These are phyloP conservation scores for Conops quadrifasciatus DNA, from an alignment of 2,888 invertebrate genomes.

Conservation along the genomic window DNA sequence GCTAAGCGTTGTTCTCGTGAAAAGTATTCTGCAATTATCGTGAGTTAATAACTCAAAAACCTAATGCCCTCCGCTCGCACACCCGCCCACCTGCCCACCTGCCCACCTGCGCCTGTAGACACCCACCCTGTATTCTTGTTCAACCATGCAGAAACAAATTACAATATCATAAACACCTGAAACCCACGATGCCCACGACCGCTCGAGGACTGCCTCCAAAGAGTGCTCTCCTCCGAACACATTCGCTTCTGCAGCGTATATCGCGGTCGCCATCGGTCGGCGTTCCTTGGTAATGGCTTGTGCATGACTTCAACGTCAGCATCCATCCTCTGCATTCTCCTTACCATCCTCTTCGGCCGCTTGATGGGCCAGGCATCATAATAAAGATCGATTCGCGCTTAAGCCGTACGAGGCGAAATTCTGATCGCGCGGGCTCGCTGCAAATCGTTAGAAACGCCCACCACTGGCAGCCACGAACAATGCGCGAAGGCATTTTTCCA, in stretches of 20 bases:
- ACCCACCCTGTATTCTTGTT: not conserved
- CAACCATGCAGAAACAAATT: slow-evolving; percentile 3
- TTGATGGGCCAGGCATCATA: slow-evolving; percentile 41
- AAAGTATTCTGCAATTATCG: not conserved
- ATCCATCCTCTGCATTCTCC: slow-evolving; percentile 6
- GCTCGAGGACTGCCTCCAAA: no score
- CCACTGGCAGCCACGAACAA: slow-evolving; percentile 36
- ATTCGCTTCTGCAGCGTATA: not conserved
- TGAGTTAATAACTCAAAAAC: no score
- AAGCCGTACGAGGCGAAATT: slow-evolving; percentile 40
- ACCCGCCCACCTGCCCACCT: not conserved
- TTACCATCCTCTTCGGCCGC: not conserved
- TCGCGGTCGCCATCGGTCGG: not conserved
- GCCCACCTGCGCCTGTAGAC: not conserved
- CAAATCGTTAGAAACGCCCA: slow-evolving; percentile 62
- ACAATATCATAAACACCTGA: slow-evolving; percentile 29
- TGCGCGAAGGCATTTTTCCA: slow-evolving; percentile 50
- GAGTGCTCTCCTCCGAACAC: not conserved
- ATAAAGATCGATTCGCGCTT: slow-evolving; percentile 59
- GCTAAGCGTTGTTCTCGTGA: not conserved
- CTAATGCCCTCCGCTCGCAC: not conserved
- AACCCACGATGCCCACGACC: slow-evolving; percentile 17
- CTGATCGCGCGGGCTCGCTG: slow-evolving; percentile 46
- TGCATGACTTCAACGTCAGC: slow-evolving; percentile 19
- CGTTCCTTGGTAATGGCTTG: not conserved